Base-by-base conservation (phyloP, 1,140 invertebrate genomes). In the Rhyzopertha dominica region DNA sequence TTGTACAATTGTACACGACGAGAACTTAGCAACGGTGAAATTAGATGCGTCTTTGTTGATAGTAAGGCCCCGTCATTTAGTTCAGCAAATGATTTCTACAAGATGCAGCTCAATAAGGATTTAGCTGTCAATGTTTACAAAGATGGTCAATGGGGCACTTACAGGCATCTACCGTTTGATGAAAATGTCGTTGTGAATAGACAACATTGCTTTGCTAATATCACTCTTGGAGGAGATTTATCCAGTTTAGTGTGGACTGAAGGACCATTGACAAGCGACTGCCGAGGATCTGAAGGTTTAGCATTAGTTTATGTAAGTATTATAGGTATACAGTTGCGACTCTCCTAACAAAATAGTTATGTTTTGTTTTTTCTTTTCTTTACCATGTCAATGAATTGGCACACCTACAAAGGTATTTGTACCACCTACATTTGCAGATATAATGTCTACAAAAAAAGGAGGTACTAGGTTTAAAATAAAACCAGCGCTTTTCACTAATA, bases 191-290 rank as follows among this genome's bases (percentile, higher is more conserved):
- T n/a, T n/a, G n/a, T n/a, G n/a, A 62, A 57, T 22, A 70, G 70
- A 0, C 60, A 74, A 36, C 85, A 95, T 69, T 84, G 80, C 0
- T 92, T 79, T 62, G 80, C 85, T 0, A 90, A 94, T 66, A 80
- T 85, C 1, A 51, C 77, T 1, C 81, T 82, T 5, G 76, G 83
- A 52, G 90, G 92, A 35, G 93, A 97, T 65, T 68, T 98, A 13
- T 85, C 84, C 0, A 85, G 85, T 23, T 62, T 98, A 1, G 76
- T 68, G 9, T 98, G 94, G 94, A 69, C 93, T 1, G 71, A 86
- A 66, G 83, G 79, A 40, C 72, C 74, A 41, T 37, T 76, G 36
- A 41, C 61, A 25, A 43, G 61, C 54, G 53, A 66, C 19, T 43
- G 34, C n/a, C n/a, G n/a, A n/a, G n/a, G n/a, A n/a, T n/a, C n/a